These are phyloP conservation scores for Zapornia atra DNA, from an alignment of 2,113 vertebrate species.

Conservation along the genomic window DNA sequence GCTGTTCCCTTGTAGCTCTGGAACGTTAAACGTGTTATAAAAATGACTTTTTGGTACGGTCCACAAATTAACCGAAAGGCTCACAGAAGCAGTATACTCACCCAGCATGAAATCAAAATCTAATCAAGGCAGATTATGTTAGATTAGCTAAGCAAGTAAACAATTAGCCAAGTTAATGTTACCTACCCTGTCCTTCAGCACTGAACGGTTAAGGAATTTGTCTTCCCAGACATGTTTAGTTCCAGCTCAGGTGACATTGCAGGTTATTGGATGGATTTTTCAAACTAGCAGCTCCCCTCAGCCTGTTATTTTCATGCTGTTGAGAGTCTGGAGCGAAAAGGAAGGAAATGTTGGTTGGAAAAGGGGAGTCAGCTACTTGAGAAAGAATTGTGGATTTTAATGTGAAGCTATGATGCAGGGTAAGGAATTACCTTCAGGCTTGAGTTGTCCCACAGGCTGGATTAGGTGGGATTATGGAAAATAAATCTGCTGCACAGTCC, in stretches of 20 bases:
- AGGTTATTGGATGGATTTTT: background rate
- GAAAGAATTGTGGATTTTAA: background rate
- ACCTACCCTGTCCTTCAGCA: constrained; percentile 70
- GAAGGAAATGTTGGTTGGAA: background rate
- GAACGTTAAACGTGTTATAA: constrained; percentile 73
- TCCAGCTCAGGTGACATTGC: background rate
- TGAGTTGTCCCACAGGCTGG: fast-evolving
- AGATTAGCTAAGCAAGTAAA: constrained; percentile 67
- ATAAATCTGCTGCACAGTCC: background rate
- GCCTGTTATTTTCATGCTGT: background rate
- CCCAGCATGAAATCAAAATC: constrained; percentile 78
- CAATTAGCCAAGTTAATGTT: constrained; percentile 64
- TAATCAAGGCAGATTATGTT: constrained; percentile 59
- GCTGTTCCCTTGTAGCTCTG: constrained; percentile 71
- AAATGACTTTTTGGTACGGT: constrained; percentile 75
- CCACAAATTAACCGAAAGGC: constrained; percentile 74
- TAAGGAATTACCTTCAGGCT: background rate
- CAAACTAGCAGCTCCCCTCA: fast-evolving
- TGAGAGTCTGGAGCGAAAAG: background rate
- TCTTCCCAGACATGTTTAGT: background rate
- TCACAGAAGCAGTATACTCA: constrained; percentile 66
- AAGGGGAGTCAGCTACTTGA: background rate
- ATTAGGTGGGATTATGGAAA: fast-evolving
- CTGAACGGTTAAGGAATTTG: background rate
- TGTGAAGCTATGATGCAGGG: background rate